These are phyloP conservation scores for Beroe forskalii DNA, from an alignment of 37 sponge, comb jelly and placozoan species.

Conservation along the genomic window DNA sequence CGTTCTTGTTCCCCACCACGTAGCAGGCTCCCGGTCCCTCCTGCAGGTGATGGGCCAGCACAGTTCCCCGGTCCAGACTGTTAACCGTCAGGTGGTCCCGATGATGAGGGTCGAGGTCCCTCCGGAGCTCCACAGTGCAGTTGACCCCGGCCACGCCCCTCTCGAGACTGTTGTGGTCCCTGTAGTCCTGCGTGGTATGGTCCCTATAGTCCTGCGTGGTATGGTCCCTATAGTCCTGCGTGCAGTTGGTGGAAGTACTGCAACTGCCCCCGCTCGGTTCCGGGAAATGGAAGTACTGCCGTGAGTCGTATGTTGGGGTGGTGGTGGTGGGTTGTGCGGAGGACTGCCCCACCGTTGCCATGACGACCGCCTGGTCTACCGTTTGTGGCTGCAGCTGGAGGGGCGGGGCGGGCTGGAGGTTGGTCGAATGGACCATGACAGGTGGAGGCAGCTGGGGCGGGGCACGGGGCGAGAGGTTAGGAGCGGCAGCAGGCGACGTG, in stretches of 20 bases:
- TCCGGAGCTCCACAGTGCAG: no score
- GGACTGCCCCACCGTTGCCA: not conserved
- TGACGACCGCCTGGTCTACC: not conserved
- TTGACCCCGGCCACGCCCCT: not conserved
- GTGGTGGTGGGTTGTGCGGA: not conserved
- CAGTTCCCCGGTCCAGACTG: not conserved
- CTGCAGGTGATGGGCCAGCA: not conserved
- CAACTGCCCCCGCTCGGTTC: not conserved
- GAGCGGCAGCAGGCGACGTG: not conserved
- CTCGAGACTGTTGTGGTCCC: no score
- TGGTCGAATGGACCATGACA: not conserved
- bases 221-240: not conserved
- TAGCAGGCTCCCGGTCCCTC: not conserved
- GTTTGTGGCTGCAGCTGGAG: not conserved
- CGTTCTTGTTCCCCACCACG: slow-evolving; percentile 16
- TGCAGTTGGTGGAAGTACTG: not conserved
- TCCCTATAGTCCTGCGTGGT: not conserved
- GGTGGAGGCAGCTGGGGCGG: not conserved
- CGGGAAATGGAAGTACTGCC: slow-evolving; percentile 45
- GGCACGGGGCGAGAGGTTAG: not conserved
- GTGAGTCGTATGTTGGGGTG: not conserved
- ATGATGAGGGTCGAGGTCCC: not conserved
- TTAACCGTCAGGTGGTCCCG: not conserved
- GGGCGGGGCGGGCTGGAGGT: not conserved
- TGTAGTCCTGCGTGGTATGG: no score